Percentiles rank a stretch among this genome's conserved stretches.
Evolutionary conservation across 2,797 vertebrate species (phyloP).

Genomic region (Scyliorhinus canicula): DNA sequence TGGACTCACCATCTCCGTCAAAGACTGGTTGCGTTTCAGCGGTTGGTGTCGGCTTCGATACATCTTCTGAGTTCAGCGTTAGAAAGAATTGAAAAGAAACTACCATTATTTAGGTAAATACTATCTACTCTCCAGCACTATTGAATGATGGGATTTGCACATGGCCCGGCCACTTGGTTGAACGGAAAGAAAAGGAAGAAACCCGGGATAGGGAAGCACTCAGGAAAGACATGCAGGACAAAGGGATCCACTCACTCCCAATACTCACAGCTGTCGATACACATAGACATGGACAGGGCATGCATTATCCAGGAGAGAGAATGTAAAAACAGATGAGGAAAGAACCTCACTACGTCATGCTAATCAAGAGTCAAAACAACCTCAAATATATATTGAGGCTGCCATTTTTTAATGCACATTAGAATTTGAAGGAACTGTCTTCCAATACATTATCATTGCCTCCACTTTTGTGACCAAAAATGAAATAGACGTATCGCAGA

Average conservation of each 20-base stretch:
- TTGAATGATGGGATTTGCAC: constrained; percentile 99
- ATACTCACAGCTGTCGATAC: not conserved
- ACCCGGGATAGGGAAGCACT: constrained; percentile 37
- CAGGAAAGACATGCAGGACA: constrained; percentile 20
- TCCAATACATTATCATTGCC: not conserved
- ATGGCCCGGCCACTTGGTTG: constrained; percentile 75
- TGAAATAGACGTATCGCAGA: not conserved
- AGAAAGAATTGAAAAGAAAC: constrained; percentile 99
- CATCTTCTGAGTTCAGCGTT: constrained; percentile 98
- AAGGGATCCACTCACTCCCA: not conserved
- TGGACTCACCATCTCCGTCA: constrained; percentile 86
- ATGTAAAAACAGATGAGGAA: not conserved
- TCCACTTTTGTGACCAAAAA: not conserved
- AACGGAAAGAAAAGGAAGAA: constrained; percentile 53
- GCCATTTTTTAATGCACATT: not conserved
- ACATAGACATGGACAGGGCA: not conserved
- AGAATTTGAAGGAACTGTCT: not conserved
- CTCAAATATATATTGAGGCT: not conserved
- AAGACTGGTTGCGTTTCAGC: constrained; percentile 82
- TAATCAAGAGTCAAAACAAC: not conserved
- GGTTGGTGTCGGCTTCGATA: constrained; percentile 90
- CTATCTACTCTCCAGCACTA: constrained; percentile 99
- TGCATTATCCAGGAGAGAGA: not conserved
- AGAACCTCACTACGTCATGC: not conserved
- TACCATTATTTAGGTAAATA: constrained; percentile 99